Evolutionary conservation across 2,888 invertebrate genomes (phyloP).

Genomic region (Athalia rosae): DNA sequence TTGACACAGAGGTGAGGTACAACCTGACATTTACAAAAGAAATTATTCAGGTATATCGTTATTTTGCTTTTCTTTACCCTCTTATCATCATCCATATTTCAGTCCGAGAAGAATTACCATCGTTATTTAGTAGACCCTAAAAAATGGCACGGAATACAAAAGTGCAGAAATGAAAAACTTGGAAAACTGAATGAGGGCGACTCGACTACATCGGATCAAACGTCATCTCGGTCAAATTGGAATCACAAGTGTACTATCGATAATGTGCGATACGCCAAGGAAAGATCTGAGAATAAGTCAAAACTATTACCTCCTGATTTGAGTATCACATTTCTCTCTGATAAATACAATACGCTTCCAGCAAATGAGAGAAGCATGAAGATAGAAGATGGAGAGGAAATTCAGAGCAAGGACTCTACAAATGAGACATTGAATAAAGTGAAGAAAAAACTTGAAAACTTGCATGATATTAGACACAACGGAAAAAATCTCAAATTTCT

Average conservation of each 20-base stretch:
- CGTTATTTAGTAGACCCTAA: conserved; percentile 20
- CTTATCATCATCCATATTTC: background rate
- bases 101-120: conserved; percentile 7
- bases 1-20: background rate
- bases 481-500: background rate
- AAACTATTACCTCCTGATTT: conserved; percentile 45
- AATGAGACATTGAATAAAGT: conserved; percentile 57
- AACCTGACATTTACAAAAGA: background rate
- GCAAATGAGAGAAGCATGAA: background rate
- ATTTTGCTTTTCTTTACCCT: background rate
- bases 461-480: conserved; percentile 52
- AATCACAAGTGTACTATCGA: background rate
- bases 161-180: background rate
- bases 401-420: background rate
- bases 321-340: conserved; percentile 48
- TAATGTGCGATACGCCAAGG: background rate
- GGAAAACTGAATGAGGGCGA: background rate
- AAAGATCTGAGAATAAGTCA: background rate
- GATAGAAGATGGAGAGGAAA: background rate
- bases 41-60: background rate
- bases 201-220: background rate
- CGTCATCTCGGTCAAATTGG: background rate
- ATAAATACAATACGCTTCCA: conserved; percentile 9
- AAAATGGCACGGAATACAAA: conserved; percentile 22
- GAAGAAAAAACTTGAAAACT: conserved; percentile 58